A percentile compares a stretch with the other conserved stretches of the same genome.
phyloP scores from a whole-genome alignment of 1,140 invertebrate species.

The Trichoplusia ni region DNA sequence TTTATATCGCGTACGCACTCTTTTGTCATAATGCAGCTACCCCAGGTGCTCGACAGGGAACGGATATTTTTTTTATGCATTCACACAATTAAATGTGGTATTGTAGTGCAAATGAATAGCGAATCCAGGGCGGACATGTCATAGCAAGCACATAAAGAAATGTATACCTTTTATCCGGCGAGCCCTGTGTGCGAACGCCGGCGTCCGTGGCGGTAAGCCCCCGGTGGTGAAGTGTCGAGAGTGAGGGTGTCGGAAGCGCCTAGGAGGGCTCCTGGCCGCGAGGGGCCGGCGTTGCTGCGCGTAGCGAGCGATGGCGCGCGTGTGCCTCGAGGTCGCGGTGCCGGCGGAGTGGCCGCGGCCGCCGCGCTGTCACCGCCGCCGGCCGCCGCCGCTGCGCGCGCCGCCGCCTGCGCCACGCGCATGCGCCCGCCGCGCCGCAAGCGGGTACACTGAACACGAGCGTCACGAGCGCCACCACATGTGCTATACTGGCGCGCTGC shows the following conservation, averaged over 20 bases:
- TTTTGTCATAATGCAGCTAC: slow-evolving; percentile 60
- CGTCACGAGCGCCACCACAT: slow-evolving; percentile 30
- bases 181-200: slow-evolving; percentile 70
- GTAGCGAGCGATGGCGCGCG: slow-evolving; percentile 67
- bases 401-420: slow-evolving; percentile 66
- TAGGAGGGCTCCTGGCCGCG: slow-evolving; percentile 72
- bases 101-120: slow-evolving; percentile 49
- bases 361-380: slow-evolving; percentile 51
- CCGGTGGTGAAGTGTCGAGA: slow-evolving; percentile 51
- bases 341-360: slow-evolving; percentile 77
- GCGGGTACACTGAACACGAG: slow-evolving; percentile 46
- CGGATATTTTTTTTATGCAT: slow-evolving; percentile 25
- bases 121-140: slow-evolving; percentile 54
- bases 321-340: slow-evolving; percentile 68
- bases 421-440: slow-evolving; percentile 62
- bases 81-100: slow-evolving; percentile 43
- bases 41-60: slow-evolving; percentile 34
- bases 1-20: slow-evolving; percentile 28
- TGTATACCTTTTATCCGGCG: slow-evolving; percentile 71
- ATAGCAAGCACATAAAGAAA: slow-evolving; percentile 42
- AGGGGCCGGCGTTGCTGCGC: slow-evolving; percentile 73
- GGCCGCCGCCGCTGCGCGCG: slow-evolving; percentile 64
- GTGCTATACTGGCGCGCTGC: slow-evolving; percentile 30
- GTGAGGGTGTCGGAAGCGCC: slow-evolving; percentile 64
- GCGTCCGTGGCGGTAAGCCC: slow-evolving; percentile 61